Conservation (phyloP, 1,140 invertebrate species). For the Aphidius ervi region DNA sequence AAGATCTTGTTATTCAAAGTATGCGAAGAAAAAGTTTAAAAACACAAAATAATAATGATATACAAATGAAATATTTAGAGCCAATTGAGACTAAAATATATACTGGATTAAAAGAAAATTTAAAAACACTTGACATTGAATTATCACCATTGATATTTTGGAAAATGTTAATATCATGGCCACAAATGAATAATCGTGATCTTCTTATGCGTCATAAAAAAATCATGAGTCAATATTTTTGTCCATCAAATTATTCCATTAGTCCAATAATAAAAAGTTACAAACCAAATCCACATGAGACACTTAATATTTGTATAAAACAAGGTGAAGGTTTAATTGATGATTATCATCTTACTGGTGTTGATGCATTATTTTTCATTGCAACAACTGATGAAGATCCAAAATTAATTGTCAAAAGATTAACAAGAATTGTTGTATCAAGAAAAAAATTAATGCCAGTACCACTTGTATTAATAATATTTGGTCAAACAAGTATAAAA, state of each 20-base stretch:
- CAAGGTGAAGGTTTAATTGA: constrained; percentile 37
- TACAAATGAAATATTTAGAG: constrained; percentile 18
- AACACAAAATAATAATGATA: background rate
- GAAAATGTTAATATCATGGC: constrained; percentile 64
- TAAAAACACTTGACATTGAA: constrained; percentile 30
- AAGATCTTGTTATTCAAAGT: constrained; percentile 52
- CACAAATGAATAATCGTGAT: constrained; percentile 39
- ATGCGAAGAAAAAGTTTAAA: constrained; percentile 43
- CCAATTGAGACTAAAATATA: constrained; percentile 39
- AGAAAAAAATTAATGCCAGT: constrained; percentile 41
- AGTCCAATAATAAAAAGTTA: constrained; percentile 41
- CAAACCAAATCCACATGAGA: constrained; percentile 37
- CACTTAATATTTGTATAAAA: constrained; percentile 40
- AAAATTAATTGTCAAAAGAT: constrained; percentile 29
- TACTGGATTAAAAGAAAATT: constrained; percentile 42
- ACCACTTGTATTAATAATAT: constrained; percentile 38
- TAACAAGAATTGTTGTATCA: constrained; percentile 41
- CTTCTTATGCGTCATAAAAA: constrained; percentile 39
- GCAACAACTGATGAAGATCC: constrained; percentile 32
- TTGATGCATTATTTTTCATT: constrained; percentile 42
- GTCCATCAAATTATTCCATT: constrained; percentile 29
- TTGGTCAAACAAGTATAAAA: constrained; percentile 26
- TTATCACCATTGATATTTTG: constrained; percentile 55
- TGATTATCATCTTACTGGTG: constrained; percentile 34
- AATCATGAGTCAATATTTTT: constrained; percentile 39